Base-by-base conservation (phyloP, 2,797 vertebrate species). In the Lateolabrax maculatus region DNA sequence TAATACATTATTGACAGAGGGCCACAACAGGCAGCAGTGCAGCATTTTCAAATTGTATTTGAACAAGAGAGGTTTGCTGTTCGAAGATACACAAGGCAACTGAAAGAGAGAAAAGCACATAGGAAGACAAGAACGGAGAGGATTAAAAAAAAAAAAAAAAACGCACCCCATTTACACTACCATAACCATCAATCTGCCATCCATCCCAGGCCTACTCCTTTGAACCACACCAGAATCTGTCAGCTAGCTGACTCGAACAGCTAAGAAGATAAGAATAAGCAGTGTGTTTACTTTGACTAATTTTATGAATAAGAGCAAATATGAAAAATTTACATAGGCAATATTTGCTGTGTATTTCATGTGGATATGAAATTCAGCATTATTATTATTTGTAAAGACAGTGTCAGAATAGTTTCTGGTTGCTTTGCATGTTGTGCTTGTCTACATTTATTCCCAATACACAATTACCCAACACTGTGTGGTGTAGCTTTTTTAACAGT, bases 1-100 rank as follows among this genome's bases (percentile, higher is more conserved):
- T 94, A 95, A 94, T 91, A 89, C 90, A 92, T 95, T 96, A 96
- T 95, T 96, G 95, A 95, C 95, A 94, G 92, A 95, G 87, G 89
- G 89, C 91, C 87, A 93, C 91, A 92, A 94, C 92, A 89, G 93
- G 90, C 92, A 93, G 92, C 93, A 91, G 93, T 92, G 93, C 94
- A 93, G 94, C 91, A 87, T 93, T 94, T 95, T 94, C 90, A 94
- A 91, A 94, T 94, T 90, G 93, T 93, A 93, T 95, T 94, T 94
- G 93, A 93, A 95, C 93, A 92, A 85, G 87, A 86, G 86, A 92
- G 89, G 87, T 85, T 90, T 82, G 88, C 91, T 80, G 85, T 91
- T 87, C 80, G 75, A 84, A 88, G 90, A 94, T 68, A 85, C 87
- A 87, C 80, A 75, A 81, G 81, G 86, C 82, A 65, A 85, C 76